Evolutionary conservation across 2,113 vertebrate genomes (phyloP).

Genomic region (Manacus vitellinus): DNA sequence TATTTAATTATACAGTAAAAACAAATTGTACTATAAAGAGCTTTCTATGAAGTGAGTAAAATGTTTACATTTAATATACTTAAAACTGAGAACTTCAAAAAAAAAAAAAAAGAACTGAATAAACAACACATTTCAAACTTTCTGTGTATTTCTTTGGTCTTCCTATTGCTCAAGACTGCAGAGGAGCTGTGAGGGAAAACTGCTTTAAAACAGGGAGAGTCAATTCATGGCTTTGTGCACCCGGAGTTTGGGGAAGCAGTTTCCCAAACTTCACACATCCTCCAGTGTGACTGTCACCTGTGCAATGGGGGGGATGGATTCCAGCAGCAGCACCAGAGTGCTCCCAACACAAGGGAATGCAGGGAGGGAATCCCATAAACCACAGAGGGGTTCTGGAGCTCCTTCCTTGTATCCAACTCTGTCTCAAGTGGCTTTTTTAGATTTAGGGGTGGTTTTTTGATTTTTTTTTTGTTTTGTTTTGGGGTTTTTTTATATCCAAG

Average conservation of each 20-base stretch:
- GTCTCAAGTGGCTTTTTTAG: background rate
- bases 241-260: background rate
- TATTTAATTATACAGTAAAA: constrained; percentile 63
- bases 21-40: constrained; percentile 46
- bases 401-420: background rate
- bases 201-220: background rate
- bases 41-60: constrained; percentile 50
- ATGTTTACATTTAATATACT: constrained; percentile 57
- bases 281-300: fast-evolving
- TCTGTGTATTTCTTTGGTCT: background rate
- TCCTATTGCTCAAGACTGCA: background rate
- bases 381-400: background rate
- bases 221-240: background rate
- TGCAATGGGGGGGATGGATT: background rate
- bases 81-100: constrained; percentile 61
- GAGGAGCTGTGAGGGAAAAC: background rate
- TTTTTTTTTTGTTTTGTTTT: too few relatives aligned
- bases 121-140: constrained; percentile 7
- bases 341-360: background rate
- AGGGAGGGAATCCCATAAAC: background rate
- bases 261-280: background rate
- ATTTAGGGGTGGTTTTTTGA: background rate
- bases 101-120: constrained; percentile 4
- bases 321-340: background rate
- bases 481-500: background rate